Conservation (phyloP, 2,113 vertebrate species). For the Vombatus ursinus region DNA sequence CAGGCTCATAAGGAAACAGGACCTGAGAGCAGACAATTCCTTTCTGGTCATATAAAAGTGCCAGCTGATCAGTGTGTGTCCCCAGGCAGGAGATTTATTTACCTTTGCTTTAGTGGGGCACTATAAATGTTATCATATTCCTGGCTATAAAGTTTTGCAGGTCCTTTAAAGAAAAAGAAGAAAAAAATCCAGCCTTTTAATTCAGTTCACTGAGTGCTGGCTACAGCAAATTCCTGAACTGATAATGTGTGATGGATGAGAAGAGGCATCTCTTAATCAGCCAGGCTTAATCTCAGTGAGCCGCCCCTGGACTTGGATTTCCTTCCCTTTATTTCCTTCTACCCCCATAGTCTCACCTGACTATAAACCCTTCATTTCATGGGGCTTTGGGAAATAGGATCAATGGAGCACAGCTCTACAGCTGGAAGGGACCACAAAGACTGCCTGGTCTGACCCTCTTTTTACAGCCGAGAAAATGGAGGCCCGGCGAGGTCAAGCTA, state of each 20-base stretch:
- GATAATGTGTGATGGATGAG: not conserved
- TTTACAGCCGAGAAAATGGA: not conserved
- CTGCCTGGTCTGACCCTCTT: not conserved
- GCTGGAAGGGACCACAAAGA: not conserved
- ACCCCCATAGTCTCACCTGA: not conserved
- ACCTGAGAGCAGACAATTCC: not conserved
- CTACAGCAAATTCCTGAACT: not conserved
- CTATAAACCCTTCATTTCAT: not conserved
- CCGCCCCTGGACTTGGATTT: not conserved
- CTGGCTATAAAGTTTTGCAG: slow-evolving; percentile 44
- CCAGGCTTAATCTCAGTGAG: not conserved
- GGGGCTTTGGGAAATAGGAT: not conserved
- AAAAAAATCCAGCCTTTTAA: slow-evolving; percentile 46
- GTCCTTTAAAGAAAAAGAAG: slow-evolving; percentile 22
- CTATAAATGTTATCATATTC: slow-evolving; percentile 54
- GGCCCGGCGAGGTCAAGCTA: too few relatives aligned
- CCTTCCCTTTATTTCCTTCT: not conserved
- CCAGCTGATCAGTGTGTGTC: slow-evolving; percentile 53
- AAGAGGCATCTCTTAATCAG: not conserved
- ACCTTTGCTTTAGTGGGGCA: slow-evolving; percentile 54
- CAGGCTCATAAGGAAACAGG: not conserved
- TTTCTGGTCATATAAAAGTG: slow-evolving; percentile 1
- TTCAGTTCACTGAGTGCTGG: slow-evolving; percentile 29
- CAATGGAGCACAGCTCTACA: not conserved
- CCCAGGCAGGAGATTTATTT: slow-evolving; percentile 55